phyloP scores from a whole-genome alignment of 2,113 vertebrate species.

The Cisticola juncidis region DNA sequence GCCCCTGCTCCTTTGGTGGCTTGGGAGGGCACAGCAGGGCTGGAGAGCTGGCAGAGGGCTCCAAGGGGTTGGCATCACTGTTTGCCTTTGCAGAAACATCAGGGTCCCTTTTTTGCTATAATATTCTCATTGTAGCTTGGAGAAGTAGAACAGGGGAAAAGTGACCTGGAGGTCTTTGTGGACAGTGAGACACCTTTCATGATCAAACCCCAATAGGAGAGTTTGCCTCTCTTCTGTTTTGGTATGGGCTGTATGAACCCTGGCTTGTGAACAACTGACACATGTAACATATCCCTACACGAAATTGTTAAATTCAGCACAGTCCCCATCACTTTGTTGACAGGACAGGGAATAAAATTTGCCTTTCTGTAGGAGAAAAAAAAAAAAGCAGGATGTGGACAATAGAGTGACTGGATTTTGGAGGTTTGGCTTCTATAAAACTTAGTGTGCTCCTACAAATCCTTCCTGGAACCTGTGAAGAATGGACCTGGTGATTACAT shows the following conservation, averaged over 20 bases:
- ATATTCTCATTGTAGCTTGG: not conserved
- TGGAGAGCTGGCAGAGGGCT: not conserved
- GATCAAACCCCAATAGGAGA: not conserved
- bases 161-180: not conserved
- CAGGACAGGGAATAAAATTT: not conserved
- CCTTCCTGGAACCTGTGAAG: not conserved
- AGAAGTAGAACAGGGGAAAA: not conserved
- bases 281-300: not conserved
- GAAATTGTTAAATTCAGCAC: not conserved
- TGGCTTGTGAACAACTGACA: no score
- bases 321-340: not conserved
- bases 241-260: fast-evolving
- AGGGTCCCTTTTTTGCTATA: not conserved
- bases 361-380: not conserved
- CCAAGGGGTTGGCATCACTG: not conserved
- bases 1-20: not conserved
- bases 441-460: not conserved
- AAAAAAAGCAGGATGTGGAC: not conserved
- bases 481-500: not conserved
- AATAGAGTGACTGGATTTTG: not conserved
- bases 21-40: not conserved
- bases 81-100: not conserved
- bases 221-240: not conserved
- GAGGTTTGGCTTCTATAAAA: not conserved
- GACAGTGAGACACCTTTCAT: not conserved